Evolutionary conservation across 2,888 invertebrate species (phyloP).

Genomic region (Tenthredo scrophulariae): DNA sequence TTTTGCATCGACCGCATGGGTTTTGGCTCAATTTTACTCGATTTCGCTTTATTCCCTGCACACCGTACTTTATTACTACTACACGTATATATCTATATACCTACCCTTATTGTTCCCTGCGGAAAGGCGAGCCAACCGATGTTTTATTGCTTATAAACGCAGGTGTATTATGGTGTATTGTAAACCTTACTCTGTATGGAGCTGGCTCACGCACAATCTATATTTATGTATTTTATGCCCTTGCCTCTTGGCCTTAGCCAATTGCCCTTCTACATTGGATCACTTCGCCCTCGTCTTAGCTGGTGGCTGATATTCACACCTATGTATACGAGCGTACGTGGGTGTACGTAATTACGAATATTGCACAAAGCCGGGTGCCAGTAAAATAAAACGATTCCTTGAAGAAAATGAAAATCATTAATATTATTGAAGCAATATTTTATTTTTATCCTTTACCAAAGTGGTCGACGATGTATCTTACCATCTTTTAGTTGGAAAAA

Average conservation of each 20-base stretch:
- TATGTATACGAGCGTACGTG: constrained; percentile 21
- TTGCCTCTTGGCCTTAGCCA: constrained; percentile 3
- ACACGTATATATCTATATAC: not conserved
- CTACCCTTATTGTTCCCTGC: constrained; percentile 11
- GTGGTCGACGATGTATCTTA: not conserved
- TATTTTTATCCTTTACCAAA: not conserved
- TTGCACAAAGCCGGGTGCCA: not conserved
- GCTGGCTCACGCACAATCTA: constrained; percentile 26
- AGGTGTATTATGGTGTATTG: constrained; percentile 23
- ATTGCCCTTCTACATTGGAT: not conserved
- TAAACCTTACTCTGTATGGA: not conserved
- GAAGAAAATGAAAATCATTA: not conserved
- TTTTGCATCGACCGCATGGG: not conserved
- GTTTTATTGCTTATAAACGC: constrained; percentile 36
- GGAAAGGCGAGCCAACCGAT: not conserved
- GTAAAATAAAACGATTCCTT: not conserved
- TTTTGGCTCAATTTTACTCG: not conserved
- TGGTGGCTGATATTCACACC: constrained; percentile 7
- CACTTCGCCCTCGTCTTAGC: not conserved
- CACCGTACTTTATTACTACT: not conserved
- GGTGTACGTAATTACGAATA: constrained; percentile 14
- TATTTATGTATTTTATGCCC: constrained; percentile 25
- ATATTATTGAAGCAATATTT: not conserved
- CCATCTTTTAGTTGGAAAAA: not conserved
- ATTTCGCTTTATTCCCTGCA: not conserved